Conservation (phyloP, 2,888 invertebrate genomes). For the Scaeva pyrastri region DNA sequence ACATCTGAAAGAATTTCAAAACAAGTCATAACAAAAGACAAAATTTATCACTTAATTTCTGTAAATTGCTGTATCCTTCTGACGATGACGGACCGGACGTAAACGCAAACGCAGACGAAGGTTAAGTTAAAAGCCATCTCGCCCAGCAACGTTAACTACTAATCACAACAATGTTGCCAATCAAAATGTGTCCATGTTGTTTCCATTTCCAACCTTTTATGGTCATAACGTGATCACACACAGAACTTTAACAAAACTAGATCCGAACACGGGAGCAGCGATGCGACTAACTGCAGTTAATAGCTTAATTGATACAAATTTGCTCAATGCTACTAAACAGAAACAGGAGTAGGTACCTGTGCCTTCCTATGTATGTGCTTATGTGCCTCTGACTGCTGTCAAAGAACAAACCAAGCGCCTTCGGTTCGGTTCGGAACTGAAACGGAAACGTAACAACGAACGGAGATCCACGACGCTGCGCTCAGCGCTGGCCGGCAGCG, state of each 20-base stretch:
- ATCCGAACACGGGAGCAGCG: conserved; percentile 41
- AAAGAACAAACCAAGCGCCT: conserved; percentile 21
- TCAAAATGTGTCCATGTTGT: conserved; percentile 56
- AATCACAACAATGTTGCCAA: conserved; percentile 65
- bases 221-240: conserved; percentile 62
- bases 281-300: conserved; percentile 57
- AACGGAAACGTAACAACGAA: conserved; percentile 24
- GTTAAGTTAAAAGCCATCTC: conserved; percentile 14
- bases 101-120: too few species aligned
- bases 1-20: conserved; percentile 4
- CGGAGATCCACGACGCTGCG: neutral
- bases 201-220: conserved; percentile 49
- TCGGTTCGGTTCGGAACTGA: conserved; percentile 11
- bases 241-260: conserved; percentile 54
- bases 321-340: conserved; percentile 64
- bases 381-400: conserved; percentile 37
- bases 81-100: too few species aligned
- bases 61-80: conserved; percentile 19
- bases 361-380: neutral
- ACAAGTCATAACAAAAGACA: conserved; percentile 15
- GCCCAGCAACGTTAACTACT: conserved; percentile 22
- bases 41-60: conserved; percentile 43
- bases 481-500: neutral
- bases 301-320: conserved; percentile 76
- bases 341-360: conserved; percentile 12